phyloP scores from a whole-genome alignment of 2,113 vertebrate genomes.

The Eupsittula cactorum region DNA sequence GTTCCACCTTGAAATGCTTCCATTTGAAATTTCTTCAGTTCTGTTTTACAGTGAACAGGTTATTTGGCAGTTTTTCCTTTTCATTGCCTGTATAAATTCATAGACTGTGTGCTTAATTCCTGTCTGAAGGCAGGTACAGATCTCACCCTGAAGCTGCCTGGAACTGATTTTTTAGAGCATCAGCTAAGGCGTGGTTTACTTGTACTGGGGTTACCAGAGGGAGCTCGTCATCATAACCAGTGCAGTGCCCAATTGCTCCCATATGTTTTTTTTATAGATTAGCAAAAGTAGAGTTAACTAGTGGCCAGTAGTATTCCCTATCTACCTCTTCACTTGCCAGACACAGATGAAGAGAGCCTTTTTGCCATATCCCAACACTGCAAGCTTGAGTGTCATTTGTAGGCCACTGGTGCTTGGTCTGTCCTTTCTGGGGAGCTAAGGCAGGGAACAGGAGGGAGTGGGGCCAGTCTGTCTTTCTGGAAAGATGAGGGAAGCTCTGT shows the following conservation, averaged over 20 bases:
- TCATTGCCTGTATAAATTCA: constrained; percentile 7
- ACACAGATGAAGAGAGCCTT: neutral
- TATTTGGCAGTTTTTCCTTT: constrained; percentile 32
- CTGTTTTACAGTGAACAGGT: neutral
- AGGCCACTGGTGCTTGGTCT: neutral
- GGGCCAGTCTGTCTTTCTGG: neutral
- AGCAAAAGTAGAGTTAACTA: neutral
- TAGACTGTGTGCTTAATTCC: neutral
- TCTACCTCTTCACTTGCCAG: neutral
- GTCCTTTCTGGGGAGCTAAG: neutral
- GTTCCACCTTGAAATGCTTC: constrained; percentile 6
- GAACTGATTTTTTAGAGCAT: neutral
- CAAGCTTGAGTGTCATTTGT: neutral
- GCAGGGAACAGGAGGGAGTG: neutral
- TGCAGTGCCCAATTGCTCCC: neutral
- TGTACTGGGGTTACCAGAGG: neutral
- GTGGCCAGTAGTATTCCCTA: neutral
- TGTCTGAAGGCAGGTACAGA: neutral
- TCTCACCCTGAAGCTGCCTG: neutral
- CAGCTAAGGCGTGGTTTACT: neutral
- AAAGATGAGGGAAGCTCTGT: neutral
- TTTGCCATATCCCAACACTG: neutral
- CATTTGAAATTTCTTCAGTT: constrained; percentile 8
- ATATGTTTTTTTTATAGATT: neutral
- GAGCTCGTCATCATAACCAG: neutral